Percentiles rank a stretch among this genome's conserved stretches.
phyloP scores from a whole-genome alignment of 1,140 invertebrate species.

The Heliconius hewitsoni region DNA sequence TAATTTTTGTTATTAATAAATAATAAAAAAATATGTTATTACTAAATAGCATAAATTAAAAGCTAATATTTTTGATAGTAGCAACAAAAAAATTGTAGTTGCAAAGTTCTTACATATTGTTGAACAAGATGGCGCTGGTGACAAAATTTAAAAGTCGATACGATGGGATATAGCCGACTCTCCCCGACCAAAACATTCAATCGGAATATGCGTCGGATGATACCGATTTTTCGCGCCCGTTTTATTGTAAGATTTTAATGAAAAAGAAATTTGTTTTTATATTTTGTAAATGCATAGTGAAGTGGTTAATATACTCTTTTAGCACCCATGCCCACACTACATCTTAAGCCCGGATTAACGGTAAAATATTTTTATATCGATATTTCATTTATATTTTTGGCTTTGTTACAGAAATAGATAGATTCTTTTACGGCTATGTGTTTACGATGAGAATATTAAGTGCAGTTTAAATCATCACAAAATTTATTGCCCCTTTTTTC shows the following conservation, averaged over 20 bases:
- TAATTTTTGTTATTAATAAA: not conserved
- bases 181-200: conserved; percentile 67
- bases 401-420: conserved; percentile 58
- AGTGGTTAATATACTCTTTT: conserved; percentile 52
- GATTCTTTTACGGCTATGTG: conserved; percentile 29
- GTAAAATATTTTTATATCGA: conserved; percentile 55
- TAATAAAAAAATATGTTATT: not conserved
- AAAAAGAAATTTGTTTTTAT: conserved; percentile 45
- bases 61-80: not conserved
- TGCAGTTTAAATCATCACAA: conserved; percentile 13
- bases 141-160: conserved; percentile 51
- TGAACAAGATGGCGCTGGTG: conserved; percentile 50
- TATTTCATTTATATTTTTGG: conserved; percentile 53
- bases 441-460: conserved; percentile 25
- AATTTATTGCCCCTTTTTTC: conserved; percentile 7
- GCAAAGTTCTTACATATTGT: not conserved
- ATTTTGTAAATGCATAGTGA: conserved; percentile 55
- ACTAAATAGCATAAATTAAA: not conserved
- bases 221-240: conserved; percentile 69
- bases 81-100: not conserved
- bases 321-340: conserved; percentile 74
- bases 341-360: conserved; percentile 78
- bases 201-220: conserved; percentile 65
- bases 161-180: conserved; percentile 46
- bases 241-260: conserved; percentile 52